A percentile compares a stretch with the other conserved stretches of the same genome.
Conservation (phyloP, 2,888 invertebrate species). For the Ennomos quercinarius region DNA sequence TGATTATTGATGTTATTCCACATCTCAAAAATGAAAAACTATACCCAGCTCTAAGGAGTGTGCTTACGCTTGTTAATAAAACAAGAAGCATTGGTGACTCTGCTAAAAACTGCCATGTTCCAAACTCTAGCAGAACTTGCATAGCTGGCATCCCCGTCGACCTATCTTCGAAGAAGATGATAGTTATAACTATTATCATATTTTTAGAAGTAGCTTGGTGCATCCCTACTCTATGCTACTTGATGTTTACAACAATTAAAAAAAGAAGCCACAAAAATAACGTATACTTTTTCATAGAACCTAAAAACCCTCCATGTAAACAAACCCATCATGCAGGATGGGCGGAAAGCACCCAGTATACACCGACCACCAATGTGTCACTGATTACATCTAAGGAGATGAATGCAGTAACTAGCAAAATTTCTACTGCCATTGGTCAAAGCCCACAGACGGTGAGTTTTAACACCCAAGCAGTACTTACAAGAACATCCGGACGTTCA, state of each 20-base stretch:
- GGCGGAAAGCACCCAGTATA: constrained; percentile 13
- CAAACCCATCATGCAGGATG: not conserved
- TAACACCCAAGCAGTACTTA: constrained; percentile 1
- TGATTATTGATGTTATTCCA: constrained; percentile 75
- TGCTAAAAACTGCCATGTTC: not conserved
- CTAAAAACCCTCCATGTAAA: not conserved
- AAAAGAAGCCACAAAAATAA: constrained; percentile 41
- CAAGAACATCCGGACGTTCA: constrained; percentile 3
- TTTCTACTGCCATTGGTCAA: not conserved
- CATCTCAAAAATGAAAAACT: constrained; percentile 86
- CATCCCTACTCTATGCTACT: constrained; percentile 54
- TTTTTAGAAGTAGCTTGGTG: constrained; percentile 71
- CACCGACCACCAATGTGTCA: not conserved
- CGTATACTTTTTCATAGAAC: constrained; percentile 27
- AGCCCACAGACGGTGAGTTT: not conserved
- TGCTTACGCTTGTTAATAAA: constrained; percentile 67
- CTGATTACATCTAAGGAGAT: not conserved
- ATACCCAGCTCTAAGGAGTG: constrained; percentile 84
- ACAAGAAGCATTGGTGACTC: constrained; percentile 41
- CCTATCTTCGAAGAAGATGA: constrained; percentile 56
- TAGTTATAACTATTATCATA: constrained; percentile 59
- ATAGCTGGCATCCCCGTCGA: constrained; percentile 43
- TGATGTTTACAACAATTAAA: constrained; percentile 43
- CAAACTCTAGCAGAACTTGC: constrained; percentile 12
- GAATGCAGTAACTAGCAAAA: not conserved